Evolutionary conservation across 2,797 vertebrate genomes (phyloP).

Genomic region (Pangasius larnaudii): DNA sequence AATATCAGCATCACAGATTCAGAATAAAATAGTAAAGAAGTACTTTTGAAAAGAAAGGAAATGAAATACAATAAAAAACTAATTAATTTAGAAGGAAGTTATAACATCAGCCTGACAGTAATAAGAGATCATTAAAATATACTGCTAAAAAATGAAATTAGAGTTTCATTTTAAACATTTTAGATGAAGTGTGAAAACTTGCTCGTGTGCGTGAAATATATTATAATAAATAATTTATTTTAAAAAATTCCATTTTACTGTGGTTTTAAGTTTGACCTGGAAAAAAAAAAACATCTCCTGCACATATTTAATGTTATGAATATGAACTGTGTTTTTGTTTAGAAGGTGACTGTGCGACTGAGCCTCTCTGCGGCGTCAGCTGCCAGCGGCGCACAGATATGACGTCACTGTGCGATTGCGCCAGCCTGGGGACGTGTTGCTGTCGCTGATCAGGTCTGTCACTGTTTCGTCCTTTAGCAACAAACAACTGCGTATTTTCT

Average conservation of each 20-base stretch:
- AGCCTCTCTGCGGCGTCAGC: not conserved
- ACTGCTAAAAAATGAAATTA: not conserved
- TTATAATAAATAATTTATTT: not conserved
- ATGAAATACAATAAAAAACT: not conserved
- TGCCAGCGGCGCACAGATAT: constrained; percentile 17
- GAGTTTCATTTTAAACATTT: not conserved
- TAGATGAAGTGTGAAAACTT: not conserved
- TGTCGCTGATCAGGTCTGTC: not conserved
- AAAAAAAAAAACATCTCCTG: not conserved
- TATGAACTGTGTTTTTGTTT: not conserved
- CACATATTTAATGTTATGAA: not conserved
- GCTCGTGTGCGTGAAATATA: not conserved
- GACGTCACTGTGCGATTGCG: not conserved
- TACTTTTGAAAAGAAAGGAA: not conserved
- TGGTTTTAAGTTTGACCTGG: not conserved
- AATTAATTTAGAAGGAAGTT: not conserved
- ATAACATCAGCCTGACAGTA: not conserved
- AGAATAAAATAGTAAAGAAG: not conserved
- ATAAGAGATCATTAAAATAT: not conserved
- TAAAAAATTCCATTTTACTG: not conserved
- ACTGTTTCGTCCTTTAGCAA: not conserved
- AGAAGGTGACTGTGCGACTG: not conserved
- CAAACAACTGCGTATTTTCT: no score
- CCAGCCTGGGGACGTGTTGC: not conserved
- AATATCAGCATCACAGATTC: not conserved